A percentile compares a stretch with the other conserved stretches of the same genome.
These are phyloP conservation scores for Limnephilus auricula DNA, from an alignment of 2,888 invertebrate species.

Conservation along the genomic window DNA sequence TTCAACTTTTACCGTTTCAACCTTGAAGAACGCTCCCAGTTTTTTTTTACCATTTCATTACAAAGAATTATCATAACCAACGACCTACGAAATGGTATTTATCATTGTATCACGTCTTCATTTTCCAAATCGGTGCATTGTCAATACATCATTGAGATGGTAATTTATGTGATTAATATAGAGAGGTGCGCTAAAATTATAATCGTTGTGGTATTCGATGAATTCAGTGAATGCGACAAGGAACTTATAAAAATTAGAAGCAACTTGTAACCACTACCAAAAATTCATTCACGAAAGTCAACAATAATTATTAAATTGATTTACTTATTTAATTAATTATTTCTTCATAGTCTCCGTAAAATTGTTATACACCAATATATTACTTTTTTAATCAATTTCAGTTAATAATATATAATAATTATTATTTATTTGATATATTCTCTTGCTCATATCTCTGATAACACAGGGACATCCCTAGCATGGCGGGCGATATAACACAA, in stretches of 20 bases:
- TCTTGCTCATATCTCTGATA: no score
- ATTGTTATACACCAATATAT: no score
- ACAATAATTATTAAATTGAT: no score
- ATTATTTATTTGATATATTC: no score
- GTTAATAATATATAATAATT: no score
- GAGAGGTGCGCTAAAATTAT: background rate
- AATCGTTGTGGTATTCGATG: background rate
- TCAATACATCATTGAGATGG: background rate
- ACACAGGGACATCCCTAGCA: no score
- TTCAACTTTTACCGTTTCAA: background rate
- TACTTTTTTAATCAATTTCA: no score
- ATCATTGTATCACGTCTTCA: background rate
- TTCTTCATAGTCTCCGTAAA: no score
- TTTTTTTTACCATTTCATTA: background rate
- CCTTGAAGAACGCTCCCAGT: background rate
- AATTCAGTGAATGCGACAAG: background rate
- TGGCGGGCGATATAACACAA: no score
- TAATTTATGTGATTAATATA: background rate
- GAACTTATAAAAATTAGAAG: background rate
- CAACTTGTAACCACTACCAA: background rate
- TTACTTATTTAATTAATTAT: no score
- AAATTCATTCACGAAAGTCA: background rate
- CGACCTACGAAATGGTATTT: background rate
- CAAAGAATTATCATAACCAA: background rate
- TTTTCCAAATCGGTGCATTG: background rate